Conservation (phyloP, 2,797 vertebrate genomes). For the Paguma larvata region DNA sequence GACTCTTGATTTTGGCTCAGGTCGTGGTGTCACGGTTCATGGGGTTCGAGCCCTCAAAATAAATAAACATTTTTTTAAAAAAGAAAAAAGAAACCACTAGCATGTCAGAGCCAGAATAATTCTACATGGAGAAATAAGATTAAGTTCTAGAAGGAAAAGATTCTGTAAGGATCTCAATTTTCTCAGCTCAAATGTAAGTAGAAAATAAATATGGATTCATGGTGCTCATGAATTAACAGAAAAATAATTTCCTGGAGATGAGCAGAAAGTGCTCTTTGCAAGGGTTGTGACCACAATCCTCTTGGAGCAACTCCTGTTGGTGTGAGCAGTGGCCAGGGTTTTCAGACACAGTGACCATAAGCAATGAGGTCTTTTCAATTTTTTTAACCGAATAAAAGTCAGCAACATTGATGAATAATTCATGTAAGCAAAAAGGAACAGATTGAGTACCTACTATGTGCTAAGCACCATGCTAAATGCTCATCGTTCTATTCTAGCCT, state of each 20-base stretch:
- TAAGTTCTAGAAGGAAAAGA: slow-evolving; percentile 19
- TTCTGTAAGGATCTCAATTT: background rate
- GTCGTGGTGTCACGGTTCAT: no score
- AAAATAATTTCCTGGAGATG: background rate
- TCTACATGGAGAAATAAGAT: slow-evolving; percentile 2
- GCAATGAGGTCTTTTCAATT: background rate
- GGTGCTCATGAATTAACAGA: background rate
- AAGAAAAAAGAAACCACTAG: background rate
- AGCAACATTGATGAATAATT: slow-evolving; percentile 30
- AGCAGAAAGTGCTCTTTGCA: background rate
- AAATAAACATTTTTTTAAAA: no score
- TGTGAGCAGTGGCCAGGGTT: background rate
- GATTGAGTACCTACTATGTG: background rate
- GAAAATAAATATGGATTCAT: background rate
- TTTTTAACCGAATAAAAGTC: background rate
- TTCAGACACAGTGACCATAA: background rate
- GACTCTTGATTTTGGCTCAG: no score
- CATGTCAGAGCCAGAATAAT: background rate
- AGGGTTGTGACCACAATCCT: background rate
- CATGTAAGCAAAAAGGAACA: background rate
- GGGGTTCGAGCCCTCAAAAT: no score
- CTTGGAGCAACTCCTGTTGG: background rate
- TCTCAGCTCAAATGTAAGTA: background rate
- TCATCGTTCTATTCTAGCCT: background rate
- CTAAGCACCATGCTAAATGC: background rate